Conservation (phyloP, 2,888 invertebrate genomes). For the Brenthis ino region DNA sequence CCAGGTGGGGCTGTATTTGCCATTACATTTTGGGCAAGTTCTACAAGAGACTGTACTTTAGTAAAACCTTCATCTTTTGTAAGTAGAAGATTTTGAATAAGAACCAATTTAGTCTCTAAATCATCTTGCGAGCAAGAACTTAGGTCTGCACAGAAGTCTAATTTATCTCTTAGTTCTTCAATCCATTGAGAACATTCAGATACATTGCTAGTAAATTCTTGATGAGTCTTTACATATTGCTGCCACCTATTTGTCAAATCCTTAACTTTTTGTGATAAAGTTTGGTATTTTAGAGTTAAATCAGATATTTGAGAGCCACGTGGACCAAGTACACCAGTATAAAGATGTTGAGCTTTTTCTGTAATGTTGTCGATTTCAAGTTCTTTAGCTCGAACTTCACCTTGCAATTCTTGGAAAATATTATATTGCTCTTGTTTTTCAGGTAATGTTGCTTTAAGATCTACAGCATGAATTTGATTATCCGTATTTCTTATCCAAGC, state of each 20-base stretch:
- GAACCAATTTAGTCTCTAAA: constrained; percentile 91
- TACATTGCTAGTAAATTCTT: constrained; percentile 92
- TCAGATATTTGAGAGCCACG: constrained; percentile 93
- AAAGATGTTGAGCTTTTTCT: constrained; percentile 93
- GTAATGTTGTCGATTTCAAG: constrained; percentile 96
- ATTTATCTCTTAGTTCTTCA: constrained; percentile 89
- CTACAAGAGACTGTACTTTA: constrained; percentile 93
- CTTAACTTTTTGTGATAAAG: constrained; percentile 94
- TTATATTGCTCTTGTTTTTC: constrained; percentile 94
- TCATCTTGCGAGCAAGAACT: constrained; percentile 92
- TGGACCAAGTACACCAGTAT: constrained; percentile 87
- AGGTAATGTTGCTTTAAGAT: constrained; percentile 89
- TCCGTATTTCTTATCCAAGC: constrained; percentile 95
- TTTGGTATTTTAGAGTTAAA: constrained; percentile 95
- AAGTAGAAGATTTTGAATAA: constrained; percentile 92
- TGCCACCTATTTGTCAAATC: constrained; percentile 96
- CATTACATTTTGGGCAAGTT: constrained; percentile 93
- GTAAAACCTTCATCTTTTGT: constrained; percentile 96
- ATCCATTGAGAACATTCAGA: constrained; percentile 93
- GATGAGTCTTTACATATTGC: constrained; percentile 92
- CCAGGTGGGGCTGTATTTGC: constrained; percentile 95
- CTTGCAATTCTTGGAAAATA: constrained; percentile 89
- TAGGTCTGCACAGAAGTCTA: constrained; percentile 93
- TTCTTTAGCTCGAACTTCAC: constrained; percentile 94
- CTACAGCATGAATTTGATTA: constrained; percentile 92